Evolutionary conservation across 2,113 vertebrate genomes (phyloP).

Genomic region (Anser brachyrhynchus): DNA sequence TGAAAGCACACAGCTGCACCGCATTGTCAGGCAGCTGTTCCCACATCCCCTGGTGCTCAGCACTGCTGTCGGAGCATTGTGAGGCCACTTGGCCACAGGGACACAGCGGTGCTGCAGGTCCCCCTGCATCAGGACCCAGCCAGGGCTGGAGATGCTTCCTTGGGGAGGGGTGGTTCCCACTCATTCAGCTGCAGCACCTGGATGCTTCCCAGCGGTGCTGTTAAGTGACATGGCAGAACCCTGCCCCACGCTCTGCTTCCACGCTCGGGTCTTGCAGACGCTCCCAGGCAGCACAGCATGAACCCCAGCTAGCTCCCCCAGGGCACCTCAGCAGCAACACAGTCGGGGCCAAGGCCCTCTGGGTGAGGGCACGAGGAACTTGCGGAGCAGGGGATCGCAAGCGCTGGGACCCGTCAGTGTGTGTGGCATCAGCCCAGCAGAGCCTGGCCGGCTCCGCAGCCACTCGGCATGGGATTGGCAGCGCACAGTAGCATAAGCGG

Average conservation of each 20-base stretch:
- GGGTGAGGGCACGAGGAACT: not conserved
- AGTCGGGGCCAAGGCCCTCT: not conserved
- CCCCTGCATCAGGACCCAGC: not conserved
- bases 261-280: not conserved
- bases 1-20: constrained; percentile 51
- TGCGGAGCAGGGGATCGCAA: not conserved
- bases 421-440: not conserved
- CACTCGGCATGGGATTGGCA: not conserved
- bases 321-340: not conserved
- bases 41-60: not conserved
- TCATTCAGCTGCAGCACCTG: not conserved
- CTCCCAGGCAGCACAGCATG: not conserved
- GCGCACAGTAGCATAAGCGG: not conserved
- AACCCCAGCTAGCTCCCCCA: not conserved
- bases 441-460: not conserved
- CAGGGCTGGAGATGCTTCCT: not conserved
- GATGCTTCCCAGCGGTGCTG: not conserved
- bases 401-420: not conserved
- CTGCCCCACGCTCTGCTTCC: fast-evolving
- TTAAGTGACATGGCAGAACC: fast-evolving
- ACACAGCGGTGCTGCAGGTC: fast-evolving
- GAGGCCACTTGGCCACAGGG: not conserved
- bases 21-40: constrained; percentile 48
- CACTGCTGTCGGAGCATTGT: fast-evolving
- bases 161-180: fast-evolving